Percentiles rank a stretch among this genome's conserved stretches.
Conservation (phyloP, 2,797 vertebrate genomes). For the Megaceryle alcyon region DNA sequence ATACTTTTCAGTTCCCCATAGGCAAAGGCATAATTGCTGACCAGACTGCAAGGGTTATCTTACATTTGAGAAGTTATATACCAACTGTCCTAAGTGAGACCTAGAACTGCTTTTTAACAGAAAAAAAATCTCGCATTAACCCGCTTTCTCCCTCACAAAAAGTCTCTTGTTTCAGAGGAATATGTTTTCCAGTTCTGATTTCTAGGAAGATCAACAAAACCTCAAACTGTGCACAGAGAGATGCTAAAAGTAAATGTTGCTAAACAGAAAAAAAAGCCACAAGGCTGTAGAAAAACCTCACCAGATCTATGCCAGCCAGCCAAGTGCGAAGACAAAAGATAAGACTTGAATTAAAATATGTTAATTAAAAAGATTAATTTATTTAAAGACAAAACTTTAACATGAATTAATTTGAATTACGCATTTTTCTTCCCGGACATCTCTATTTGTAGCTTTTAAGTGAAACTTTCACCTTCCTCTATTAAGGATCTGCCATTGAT, state of each 20-base stretch:
- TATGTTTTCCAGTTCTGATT: slow-evolving; percentile 16
- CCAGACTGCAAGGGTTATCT: neutral
- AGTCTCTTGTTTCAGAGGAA: neutral
- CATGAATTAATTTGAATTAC: neutral
- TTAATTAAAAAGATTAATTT: neutral
- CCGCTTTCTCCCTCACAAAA: neutral
- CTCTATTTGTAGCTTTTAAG: neutral
- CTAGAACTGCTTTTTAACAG: neutral
- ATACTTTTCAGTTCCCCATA: neutral
- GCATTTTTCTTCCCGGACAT: neutral
- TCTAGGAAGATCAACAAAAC: slow-evolving; percentile 48
- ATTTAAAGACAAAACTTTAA: neutral
- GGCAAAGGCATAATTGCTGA: neutral
- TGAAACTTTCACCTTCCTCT: neutral
- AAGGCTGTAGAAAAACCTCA: neutral
- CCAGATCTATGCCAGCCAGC: neutral
- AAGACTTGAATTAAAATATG: neutral
- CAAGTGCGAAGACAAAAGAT: neutral
- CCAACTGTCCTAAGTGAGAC: neutral
- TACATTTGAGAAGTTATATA: neutral
- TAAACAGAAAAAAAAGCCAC: neutral
- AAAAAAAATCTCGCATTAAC: neutral
- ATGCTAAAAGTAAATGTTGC: neutral
- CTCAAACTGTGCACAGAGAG: neutral
- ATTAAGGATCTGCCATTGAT: neutral